Evolutionary conservation across 2,888 invertebrate genomes (phyloP).

Genomic region (Hipparchia sbordonii): DNA sequence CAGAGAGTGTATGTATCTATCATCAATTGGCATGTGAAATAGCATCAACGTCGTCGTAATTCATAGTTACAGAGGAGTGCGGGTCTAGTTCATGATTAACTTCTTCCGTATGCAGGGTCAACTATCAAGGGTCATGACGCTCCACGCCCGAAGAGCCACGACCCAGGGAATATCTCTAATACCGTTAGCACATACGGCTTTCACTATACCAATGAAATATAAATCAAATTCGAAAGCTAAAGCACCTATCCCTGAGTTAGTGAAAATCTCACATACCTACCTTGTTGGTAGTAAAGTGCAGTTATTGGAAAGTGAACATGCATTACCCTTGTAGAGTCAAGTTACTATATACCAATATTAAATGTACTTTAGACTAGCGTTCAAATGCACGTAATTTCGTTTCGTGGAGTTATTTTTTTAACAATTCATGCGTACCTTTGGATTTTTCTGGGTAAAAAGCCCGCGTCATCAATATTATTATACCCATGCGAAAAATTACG

Average conservation of each 20-base stretch:
- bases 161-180: conserved; percentile 35
- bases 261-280: background rate
- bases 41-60: conserved; percentile 51
- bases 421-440: too few relatives aligned
- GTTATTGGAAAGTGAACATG: background rate
- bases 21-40: conserved; percentile 38
- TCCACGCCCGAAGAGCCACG: conserved; percentile 22
- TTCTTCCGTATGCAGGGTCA: conserved; percentile 77
- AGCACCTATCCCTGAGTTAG: background rate
- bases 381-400: too few relatives aligned
- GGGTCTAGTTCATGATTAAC: conserved; percentile 66
- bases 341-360: too few relatives aligned
- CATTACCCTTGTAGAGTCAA: too few relatives aligned
- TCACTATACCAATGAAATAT: conserved; percentile 33
- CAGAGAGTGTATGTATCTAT: background rate
- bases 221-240: conserved; percentile 19
- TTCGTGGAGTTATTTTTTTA: too few relatives aligned
- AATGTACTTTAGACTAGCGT: too few relatives aligned
- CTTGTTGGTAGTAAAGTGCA: background rate
- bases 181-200: conserved; percentile 38
- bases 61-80: conserved; percentile 50
- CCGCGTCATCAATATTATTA: too few relatives aligned
- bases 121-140: conserved; percentile 64
- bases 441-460: too few relatives aligned
- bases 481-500: too few relatives aligned